Percentiles rank a stretch among this genome's conserved stretches.
Conservation (phyloP, 2,113 vertebrate species). For the Trematocara stigmaticum region DNA sequence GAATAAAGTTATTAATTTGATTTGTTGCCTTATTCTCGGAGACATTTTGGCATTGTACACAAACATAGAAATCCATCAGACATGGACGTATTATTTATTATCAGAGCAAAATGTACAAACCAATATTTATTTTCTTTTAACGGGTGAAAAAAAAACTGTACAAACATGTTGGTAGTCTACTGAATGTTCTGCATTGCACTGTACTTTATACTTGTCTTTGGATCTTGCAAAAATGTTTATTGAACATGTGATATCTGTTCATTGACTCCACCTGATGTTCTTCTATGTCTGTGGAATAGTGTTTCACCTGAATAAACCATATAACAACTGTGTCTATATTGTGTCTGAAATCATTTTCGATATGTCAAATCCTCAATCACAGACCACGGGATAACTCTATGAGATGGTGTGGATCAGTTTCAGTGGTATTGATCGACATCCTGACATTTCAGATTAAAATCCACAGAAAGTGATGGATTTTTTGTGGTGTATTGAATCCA, state of each 20-base stretch:
- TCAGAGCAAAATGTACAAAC: constrained; percentile 31
- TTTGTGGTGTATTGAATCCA: neutral
- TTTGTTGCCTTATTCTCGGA: constrained; percentile 60
- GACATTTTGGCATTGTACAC: constrained; percentile 15
- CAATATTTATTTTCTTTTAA: constrained; percentile 57
- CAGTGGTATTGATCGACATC: constrained; percentile 8
- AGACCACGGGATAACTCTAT: neutral
- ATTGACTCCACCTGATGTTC: constrained; percentile 51
- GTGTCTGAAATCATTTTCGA: neutral
- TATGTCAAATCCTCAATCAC: neutral
- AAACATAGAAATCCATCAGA: constrained; percentile 5
- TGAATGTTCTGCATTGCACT: constrained; percentile 54
- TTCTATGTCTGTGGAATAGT: constrained; percentile 62
- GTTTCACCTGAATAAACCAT: constrained; percentile 67
- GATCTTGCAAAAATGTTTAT: constrained; percentile 47
- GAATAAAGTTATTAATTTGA: constrained; percentile 42
- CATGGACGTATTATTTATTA: constrained; percentile 20
- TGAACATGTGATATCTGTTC: constrained; percentile 53
- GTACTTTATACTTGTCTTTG: constrained; percentile 63
- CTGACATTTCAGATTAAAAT: constrained; percentile 34
- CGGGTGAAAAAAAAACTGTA: constrained; percentile 19
- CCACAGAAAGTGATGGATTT: constrained; percentile 9
- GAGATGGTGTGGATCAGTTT: neutral
- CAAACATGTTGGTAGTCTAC: constrained; percentile 45
- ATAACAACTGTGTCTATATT: neutral